A percentile compares a stretch with the other conserved stretches of the same genome.
Conservation (phyloP, 2,888 invertebrate genomes). For the Acronicta alni region DNA sequence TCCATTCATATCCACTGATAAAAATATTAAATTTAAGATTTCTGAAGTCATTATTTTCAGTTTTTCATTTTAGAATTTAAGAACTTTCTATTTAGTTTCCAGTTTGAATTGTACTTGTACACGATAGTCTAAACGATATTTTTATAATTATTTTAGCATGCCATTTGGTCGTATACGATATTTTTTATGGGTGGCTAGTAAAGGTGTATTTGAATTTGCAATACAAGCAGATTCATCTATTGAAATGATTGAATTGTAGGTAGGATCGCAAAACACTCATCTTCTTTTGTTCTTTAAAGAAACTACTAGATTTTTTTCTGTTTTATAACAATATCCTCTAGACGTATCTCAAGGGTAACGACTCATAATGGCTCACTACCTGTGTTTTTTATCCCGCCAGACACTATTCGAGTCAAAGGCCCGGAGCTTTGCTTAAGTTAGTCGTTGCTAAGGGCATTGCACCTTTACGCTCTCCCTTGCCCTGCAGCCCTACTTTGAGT, state of each 20-base stretch:
- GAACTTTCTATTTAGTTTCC: neutral
- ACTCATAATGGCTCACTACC: conserved; percentile 83
- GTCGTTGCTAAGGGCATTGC: conserved; percentile 86
- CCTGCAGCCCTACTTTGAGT: conserved; percentile 87
- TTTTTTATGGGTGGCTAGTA: conserved; percentile 10
- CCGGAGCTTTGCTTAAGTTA: conserved; percentile 80
- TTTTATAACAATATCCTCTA: conserved; percentile 76
- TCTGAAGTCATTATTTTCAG: neutral
- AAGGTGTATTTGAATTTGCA: conserved; percentile 19
- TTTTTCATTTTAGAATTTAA: neutral
- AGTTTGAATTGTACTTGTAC: conserved; percentile 12
- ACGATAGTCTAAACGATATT: conserved; percentile 22
- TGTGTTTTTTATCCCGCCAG: conserved; percentile 83
- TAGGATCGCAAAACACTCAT: conserved; percentile 26
- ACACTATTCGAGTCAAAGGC: conserved; percentile 82
- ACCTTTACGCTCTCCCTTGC: conserved; percentile 87
- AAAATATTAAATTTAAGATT: neutral
- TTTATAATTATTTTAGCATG: neutral
- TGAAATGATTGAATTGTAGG: conserved; percentile 7
- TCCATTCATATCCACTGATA: neutral
- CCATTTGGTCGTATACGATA: neutral
- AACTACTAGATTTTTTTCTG: conserved; percentile 35
- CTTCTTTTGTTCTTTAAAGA: conserved; percentile 43
- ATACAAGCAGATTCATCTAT: conserved; percentile 5
- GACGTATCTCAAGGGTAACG: conserved; percentile 85